These are phyloP conservation scores for Eristalis intricaria DNA, from an alignment of 2,888 invertebrate genomes.

Conservation along the genomic window DNA sequence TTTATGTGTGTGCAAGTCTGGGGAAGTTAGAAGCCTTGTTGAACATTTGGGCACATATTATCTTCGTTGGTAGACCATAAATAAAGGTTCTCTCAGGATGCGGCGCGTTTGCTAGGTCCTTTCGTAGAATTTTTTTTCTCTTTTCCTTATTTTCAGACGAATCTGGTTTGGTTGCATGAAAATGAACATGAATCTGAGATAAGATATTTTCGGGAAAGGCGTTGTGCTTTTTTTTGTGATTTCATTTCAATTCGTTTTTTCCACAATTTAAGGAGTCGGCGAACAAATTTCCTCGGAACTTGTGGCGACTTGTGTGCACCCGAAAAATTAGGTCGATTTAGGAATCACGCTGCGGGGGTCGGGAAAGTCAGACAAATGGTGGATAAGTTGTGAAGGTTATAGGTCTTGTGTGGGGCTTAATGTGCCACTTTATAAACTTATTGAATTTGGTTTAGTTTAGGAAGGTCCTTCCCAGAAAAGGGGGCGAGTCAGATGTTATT, in stretches of 20 bases:
- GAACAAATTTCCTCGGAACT: slow-evolving; percentile 53
- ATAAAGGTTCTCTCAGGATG: slow-evolving; percentile 65
- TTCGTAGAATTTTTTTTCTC: slow-evolving; percentile 4
- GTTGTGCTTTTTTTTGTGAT: slow-evolving; percentile 33
- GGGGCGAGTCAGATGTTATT: neutral
- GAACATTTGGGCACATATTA: slow-evolving; percentile 71
- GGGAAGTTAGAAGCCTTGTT: slow-evolving; percentile 70
- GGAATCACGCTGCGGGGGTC: neutral
- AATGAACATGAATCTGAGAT: slow-evolving; percentile 56
- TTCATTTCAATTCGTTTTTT: slow-evolving; percentile 52
- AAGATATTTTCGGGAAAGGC: slow-evolving; percentile 36
- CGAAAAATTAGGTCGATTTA: slow-evolving; percentile 49
- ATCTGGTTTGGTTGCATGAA: slow-evolving; percentile 38
- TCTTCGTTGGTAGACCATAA: slow-evolving; percentile 71
- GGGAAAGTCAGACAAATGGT: slow-evolving; percentile 30
- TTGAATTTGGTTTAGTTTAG: slow-evolving; percentile 40
- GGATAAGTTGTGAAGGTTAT: slow-evolving; percentile 40
- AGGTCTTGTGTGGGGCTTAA: slow-evolving; percentile 44
- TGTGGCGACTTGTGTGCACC: slow-evolving; percentile 7
- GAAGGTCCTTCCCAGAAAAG: neutral
- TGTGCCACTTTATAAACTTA: slow-evolving; percentile 44
- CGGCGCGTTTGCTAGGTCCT: slow-evolving; percentile 29
- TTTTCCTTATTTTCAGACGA: slow-evolving; percentile 5
- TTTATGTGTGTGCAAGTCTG: slow-evolving; percentile 33
- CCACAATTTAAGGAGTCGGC: slow-evolving; percentile 51